Conservation (phyloP, 1,140 invertebrate genomes). For the Drosophila equinoxialis region DNA sequence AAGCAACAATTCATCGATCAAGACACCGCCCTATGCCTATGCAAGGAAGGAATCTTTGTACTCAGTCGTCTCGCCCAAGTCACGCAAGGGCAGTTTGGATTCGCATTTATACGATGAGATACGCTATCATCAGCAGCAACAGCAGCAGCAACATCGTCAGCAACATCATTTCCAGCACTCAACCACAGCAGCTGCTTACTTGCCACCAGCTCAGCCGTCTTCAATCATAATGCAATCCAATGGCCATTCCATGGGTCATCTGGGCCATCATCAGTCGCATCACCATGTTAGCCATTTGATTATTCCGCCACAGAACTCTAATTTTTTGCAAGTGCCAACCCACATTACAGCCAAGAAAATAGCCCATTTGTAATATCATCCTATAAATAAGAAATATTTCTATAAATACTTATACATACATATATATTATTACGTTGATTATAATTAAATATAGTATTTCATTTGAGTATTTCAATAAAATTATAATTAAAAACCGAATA, state of each 20-base stretch:
- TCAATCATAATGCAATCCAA: neutral
- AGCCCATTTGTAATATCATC: constrained; percentile 57
- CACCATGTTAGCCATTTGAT: constrained; percentile 73
- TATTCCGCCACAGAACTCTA: constrained; percentile 76
- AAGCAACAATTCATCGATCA: constrained; percentile 75
- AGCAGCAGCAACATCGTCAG: constrained; percentile 33
- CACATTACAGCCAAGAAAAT: constrained; percentile 61
- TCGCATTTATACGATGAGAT: constrained; percentile 81
- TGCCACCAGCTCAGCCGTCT: constrained; percentile 29
- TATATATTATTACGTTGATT: constrained; percentile 1
- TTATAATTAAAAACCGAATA: neutral
- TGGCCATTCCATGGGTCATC: constrained; percentile 23
- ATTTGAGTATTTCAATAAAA: constrained; percentile 12
- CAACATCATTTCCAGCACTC: constrained; percentile 47
- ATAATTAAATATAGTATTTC: neutral
- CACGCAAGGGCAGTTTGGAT: constrained; percentile 76
- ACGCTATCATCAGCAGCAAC: constrained; percentile 73
- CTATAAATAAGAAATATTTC: too few species aligned
- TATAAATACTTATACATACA: neutral
- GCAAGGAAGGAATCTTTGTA: constrained; percentile 79
- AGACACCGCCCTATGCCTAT: constrained; percentile 70
- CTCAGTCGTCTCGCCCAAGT: constrained; percentile 73
- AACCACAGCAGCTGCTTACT: constrained; percentile 57
- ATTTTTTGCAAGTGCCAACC: constrained; percentile 73
- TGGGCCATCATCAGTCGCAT: constrained; percentile 37